Base-by-base conservation (phyloP, 1,140 invertebrate genomes). In the Spodoptera frugiperda region DNA sequence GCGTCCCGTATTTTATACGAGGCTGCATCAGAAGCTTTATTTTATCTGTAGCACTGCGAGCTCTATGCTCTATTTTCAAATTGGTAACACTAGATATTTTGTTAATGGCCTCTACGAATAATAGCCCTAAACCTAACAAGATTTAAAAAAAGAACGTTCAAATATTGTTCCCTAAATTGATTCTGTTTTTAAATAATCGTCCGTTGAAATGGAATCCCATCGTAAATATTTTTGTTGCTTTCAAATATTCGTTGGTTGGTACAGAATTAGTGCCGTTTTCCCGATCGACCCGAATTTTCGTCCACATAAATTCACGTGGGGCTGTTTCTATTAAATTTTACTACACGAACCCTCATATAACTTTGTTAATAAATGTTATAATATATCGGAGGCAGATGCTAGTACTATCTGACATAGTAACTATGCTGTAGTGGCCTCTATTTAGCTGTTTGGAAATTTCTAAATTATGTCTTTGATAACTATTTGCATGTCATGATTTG, bases 271-370 rank as follows among this genome's bases (percentile, higher is more conserved):
- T 84, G 82, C 76, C 73, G 75, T 73, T 70, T 74, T 57, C 55
- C 54, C 71, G 71, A 73, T 73, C 71, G 55, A 84, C 73, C 65
- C 65, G 82, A 87, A 87, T 89, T 90, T 82, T 83, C 80, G 78
- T 82, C 83, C 82, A 78, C 85, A 90, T 91, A 91, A 92, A 92
- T 91, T 89, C 84, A 72, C 83, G 77, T 77, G 78, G 80, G 84
- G 75, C 78, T 84, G 87, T 84, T 90, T 83, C 86, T 90, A 89
- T 91, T 92, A 92, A 89, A 92, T 91, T 92, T 92, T 88, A 91
- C 88, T 89, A 88, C 86, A 90, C 78, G 83, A 72, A 86, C 86
- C 89, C 85, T 88, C 84, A 82, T 88, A 87, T 87, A 92, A 92
- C 89, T 92, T 92, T 91, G 89, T 90, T 91, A 91, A 91, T 91